phyloP scores from a whole-genome alignment of 2,888 invertebrate species.

The Artemia sinica region DNA sequence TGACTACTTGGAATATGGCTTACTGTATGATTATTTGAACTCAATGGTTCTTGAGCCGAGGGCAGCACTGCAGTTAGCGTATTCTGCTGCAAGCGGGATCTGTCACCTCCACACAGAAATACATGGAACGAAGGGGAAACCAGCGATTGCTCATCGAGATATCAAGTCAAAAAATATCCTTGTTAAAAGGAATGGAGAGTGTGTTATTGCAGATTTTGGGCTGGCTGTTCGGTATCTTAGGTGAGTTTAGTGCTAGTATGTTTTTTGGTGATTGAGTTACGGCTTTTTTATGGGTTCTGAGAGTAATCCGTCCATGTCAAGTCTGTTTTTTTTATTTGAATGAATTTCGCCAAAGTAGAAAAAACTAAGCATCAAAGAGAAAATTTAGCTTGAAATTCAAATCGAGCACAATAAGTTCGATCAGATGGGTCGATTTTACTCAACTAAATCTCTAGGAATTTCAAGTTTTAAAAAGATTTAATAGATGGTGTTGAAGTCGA shows the following conservation, averaged over 20 bases:
- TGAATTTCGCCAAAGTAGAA: too few species aligned
- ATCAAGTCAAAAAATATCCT: slow-evolving; percentile 85
- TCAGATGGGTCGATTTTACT: too few species aligned
- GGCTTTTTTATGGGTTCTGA: too few species aligned
- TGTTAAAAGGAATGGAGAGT: slow-evolving; percentile 68
- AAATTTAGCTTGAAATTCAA: too few species aligned
- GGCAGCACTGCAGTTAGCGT: slow-evolving; percentile 44
- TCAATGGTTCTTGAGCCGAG: slow-evolving; percentile 47
- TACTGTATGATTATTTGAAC: slow-evolving; percentile 71
- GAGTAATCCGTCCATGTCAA: too few species aligned
- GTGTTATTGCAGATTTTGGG: slow-evolving; percentile 84
- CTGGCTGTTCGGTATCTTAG: slow-evolving; percentile 69
- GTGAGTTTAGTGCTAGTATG: slow-evolving; percentile 26
- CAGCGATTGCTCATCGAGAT: slow-evolving; percentile 78
- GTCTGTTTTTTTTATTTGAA: too few species aligned
- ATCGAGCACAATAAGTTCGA: too few species aligned
- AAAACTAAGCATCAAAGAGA: too few species aligned
- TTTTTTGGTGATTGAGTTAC: too few species aligned
- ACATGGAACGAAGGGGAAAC: slow-evolving; percentile 71
- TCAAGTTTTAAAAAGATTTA: too few species aligned
- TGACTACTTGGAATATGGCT: slow-evolving; percentile 77
- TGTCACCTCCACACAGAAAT: slow-evolving; percentile 80
- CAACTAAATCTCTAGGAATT: too few species aligned
- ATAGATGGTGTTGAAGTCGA: too few species aligned
- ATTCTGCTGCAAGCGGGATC: slow-evolving; percentile 55